phyloP scores from a whole-genome alignment of 2,888 invertebrate genomes.

The Ceramica pisi region DNA sequence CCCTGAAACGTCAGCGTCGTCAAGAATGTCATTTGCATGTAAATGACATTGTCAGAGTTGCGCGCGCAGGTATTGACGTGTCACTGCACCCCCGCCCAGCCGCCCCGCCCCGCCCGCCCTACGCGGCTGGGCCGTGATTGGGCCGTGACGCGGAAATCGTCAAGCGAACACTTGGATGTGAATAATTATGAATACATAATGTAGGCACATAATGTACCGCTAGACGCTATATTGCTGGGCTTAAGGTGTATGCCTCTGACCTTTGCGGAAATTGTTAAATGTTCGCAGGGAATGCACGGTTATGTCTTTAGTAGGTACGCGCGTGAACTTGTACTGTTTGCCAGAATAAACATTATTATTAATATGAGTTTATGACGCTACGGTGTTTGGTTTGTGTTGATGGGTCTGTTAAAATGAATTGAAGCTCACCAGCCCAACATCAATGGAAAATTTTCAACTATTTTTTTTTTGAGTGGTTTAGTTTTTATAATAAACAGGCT shows the following conservation, averaged over 20 bases:
- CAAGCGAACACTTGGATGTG: constrained; percentile 52
- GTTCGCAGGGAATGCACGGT: constrained; percentile 2
- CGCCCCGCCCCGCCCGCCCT: constrained; percentile 84
- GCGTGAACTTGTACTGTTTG: neutral
- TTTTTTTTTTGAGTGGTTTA: no score
- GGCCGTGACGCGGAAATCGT: constrained; percentile 69
- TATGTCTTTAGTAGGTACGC: constrained; percentile 10
- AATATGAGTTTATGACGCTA: neutral
- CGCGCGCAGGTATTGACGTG: constrained; percentile 81
- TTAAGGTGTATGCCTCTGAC: constrained; percentile 28
- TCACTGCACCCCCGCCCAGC: constrained; percentile 64
- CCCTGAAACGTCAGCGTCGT: constrained; percentile 54
- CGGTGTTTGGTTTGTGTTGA: neutral
- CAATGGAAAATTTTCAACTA: no score
- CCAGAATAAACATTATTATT: constrained; percentile 1
- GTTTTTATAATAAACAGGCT: neutral
- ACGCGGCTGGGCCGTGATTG: constrained; percentile 74
- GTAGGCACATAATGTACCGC: constrained; percentile 46
- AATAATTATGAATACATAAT: constrained; percentile 70
- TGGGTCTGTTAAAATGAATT: no score
- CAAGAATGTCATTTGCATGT: constrained; percentile 61
- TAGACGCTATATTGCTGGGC: constrained; percentile 29
- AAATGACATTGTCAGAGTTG: constrained; percentile 64
- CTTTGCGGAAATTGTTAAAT: constrained; percentile 18
- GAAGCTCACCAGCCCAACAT: no score